Percentiles rank a stretch among this genome's conserved stretches.
Evolutionary conservation across 2,888 invertebrate genomes (phyloP).

Genomic region (Luffia ferchaultella): DNA sequence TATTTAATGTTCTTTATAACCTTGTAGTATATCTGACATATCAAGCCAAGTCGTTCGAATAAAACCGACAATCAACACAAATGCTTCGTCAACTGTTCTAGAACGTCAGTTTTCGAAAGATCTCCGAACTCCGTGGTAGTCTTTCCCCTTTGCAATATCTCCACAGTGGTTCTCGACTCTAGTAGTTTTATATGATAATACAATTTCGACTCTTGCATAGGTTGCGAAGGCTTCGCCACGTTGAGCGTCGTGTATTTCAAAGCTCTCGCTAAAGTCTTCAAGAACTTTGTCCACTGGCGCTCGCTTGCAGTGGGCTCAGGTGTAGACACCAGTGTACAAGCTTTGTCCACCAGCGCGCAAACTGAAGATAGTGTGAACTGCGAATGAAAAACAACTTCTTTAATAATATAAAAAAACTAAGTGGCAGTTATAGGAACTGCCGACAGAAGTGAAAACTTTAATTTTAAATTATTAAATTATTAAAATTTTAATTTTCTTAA

Average conservation of each 20-base stretch:
- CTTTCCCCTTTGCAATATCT: conserved; percentile 47
- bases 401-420: neutral
- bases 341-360: conserved; percentile 41
- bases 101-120: conserved; percentile 38
- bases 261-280: conserved; percentile 55
- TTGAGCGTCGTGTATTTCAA: conserved; percentile 35
- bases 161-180: conserved; percentile 44
- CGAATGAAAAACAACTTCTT: conserved; percentile 16
- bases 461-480: too few species aligned
- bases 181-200: conserved; percentile 37
- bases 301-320: conserved; percentile 50
- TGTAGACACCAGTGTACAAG: conserved; percentile 34
- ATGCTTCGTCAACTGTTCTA: conserved; percentile 38
- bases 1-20: too few species aligned
- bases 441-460: too few species aligned
- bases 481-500: too few species aligned
- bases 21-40: too few species aligned
- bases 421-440: neutral
- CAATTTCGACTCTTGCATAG: conserved; percentile 28
- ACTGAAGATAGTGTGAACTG: conserved; percentile 49
- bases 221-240: conserved; percentile 34
- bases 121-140: conserved; percentile 41
- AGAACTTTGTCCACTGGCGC: conserved; percentile 62
- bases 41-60: too few species aligned
- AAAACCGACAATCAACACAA: conserved; percentile 53